A percentile compares a stretch with the other conserved stretches of the same genome.
These are phyloP conservation scores for Holacanthus passer DNA, from an alignment of 2,113 vertebrate genomes.

Conservation along the genomic window DNA sequence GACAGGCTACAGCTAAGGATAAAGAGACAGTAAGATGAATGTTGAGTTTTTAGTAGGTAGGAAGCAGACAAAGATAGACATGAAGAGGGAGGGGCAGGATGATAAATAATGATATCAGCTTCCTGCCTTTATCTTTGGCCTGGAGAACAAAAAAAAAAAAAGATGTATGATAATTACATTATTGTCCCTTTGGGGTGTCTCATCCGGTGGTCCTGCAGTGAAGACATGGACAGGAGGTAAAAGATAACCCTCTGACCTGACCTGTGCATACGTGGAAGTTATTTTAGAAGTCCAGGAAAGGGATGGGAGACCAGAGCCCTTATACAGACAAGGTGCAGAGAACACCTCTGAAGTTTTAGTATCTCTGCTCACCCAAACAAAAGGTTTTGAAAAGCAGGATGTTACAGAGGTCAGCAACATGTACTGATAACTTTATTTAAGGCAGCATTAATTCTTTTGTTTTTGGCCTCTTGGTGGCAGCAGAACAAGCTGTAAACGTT, in stretches of 20 bases:
- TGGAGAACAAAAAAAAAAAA: constrained; percentile 47
- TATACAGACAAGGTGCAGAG: not conserved
- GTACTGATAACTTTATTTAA: not conserved
- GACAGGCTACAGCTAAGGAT: constrained; percentile 8
- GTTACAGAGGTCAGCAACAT: not conserved
- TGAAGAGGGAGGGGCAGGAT: constrained; percentile 35
- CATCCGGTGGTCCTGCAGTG: constrained; percentile 60
- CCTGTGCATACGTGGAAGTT: constrained; percentile 40
- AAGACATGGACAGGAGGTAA: constrained; percentile 51
- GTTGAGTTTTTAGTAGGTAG: constrained; percentile 2
- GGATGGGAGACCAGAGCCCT: constrained; percentile 68
- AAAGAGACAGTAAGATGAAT: constrained; percentile 6
- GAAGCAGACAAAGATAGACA: constrained; percentile 52
- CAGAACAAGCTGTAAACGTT: not conserved
- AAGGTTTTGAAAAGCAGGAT: not conserved
- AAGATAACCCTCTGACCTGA: constrained; percentile 57
- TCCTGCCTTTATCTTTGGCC: constrained; percentile 59
- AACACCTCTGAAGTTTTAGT: not conserved
- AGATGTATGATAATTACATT: constrained; percentile 23
- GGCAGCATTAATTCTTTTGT: not conserved
- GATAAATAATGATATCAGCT: constrained; percentile 54
- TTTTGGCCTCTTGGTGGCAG: not conserved
- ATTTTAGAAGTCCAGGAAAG: constrained; percentile 77
- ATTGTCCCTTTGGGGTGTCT: constrained; percentile 27
- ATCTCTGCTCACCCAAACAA: not conserved